These are phyloP conservation scores for Leptinotarsa haldemani DNA, from an alignment of 2,888 invertebrate genomes.

Conservation along the genomic window DNA sequence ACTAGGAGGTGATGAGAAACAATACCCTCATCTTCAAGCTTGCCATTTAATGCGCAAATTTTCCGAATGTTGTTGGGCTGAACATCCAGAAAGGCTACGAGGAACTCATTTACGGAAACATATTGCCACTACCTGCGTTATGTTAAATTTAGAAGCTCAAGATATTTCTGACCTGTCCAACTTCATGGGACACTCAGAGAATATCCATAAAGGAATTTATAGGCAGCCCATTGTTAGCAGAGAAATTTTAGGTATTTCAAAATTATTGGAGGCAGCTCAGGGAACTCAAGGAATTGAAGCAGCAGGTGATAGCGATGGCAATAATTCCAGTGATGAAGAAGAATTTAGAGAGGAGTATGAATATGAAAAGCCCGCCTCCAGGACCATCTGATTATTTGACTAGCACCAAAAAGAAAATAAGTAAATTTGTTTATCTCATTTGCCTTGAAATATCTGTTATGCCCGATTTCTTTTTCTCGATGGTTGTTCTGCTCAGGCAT, in stretches of 20 bases:
- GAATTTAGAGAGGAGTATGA: neutral
- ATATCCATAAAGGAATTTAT: constrained; percentile 51
- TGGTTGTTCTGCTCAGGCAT: no score
- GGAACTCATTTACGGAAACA: constrained; percentile 51
- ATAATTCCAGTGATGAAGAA: constrained; percentile 8
- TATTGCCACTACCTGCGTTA: constrained; percentile 50
- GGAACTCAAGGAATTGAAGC: constrained; percentile 27
- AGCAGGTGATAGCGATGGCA: neutral
- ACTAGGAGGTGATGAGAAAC: constrained; percentile 4
- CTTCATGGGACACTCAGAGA: constrained; percentile 52
- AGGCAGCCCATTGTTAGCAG: constrained; percentile 44
- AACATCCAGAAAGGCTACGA: constrained; percentile 43
- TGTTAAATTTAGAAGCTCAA: constrained; percentile 46
- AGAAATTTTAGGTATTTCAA: constrained; percentile 48
- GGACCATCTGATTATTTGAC: neutral
- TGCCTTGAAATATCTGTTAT: neutral
- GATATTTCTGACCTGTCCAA: constrained; percentile 49
- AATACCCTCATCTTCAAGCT: constrained; percentile 43
- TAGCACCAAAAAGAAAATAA: constrained; percentile 19
- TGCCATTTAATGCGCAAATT: constrained; percentile 47
- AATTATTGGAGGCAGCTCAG: constrained; percentile 45
- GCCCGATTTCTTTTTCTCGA: neutral
- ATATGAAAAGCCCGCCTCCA: constrained; percentile 1
- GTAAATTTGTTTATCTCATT: constrained; percentile 11
- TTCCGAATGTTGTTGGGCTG: constrained; percentile 49